A percentile compares a stretch with the other conserved stretches of the same genome.
Evolutionary conservation across 2,113 vertebrate genomes (phyloP).

Genomic region (Apistogramma diplotaenia): DNA sequence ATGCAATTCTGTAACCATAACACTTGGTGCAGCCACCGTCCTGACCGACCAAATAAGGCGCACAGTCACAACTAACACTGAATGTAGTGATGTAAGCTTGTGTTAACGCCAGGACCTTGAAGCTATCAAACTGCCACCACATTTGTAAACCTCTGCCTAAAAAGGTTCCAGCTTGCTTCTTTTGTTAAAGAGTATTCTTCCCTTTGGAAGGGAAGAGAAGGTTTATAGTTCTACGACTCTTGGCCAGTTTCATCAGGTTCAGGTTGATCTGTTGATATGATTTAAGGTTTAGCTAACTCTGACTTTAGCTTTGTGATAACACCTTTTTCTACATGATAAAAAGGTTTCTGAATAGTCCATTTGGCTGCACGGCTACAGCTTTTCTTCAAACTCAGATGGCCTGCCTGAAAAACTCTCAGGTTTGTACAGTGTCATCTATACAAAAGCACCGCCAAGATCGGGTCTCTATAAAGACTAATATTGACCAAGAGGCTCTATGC

Average conservation of each 20-base stretch:
- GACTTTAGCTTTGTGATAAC: neutral
- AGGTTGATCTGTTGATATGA: neutral
- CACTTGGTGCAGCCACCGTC: slow-evolving; percentile 3
- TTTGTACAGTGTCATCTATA: neutral
- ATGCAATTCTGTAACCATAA: neutral
- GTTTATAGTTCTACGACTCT: neutral
- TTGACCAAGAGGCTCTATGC: neutral
- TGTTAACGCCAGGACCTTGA: neutral
- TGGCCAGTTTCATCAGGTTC: neutral
- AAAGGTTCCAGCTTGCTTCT: neutral
- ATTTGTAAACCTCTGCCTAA: slow-evolving; percentile 16
- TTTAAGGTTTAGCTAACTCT: neutral
- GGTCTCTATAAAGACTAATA: neutral
- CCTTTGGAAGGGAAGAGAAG: neutral
- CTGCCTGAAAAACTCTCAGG: neutral
- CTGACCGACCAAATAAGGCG: slow-evolving; percentile 45
- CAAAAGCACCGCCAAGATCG: neutral
- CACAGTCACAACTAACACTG: neutral
- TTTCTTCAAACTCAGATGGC: neutral
- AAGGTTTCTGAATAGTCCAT: neutral
- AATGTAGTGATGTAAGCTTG: slow-evolving; percentile 18
- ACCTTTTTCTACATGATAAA: neutral
- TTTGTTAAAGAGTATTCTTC: neutral
- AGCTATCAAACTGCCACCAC: slow-evolving; percentile 16
- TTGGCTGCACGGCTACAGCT: neutral